Conservation (phyloP, 2,113 vertebrate species). For the Pyxicephalus adspersus region DNA sequence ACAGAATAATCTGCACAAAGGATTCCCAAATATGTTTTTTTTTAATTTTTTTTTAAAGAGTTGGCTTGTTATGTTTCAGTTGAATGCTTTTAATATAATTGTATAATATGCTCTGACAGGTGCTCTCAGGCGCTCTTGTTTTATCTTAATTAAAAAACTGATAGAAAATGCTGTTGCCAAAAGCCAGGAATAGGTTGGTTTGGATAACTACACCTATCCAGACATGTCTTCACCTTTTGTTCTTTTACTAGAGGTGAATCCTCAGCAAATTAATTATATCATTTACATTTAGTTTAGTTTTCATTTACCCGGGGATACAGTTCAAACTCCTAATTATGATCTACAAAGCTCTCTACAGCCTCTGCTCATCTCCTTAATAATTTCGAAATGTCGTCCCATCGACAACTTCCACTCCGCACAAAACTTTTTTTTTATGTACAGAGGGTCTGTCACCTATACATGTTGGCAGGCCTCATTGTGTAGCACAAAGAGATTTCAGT, state of each 20-base stretch:
- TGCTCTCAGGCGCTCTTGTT: constrained; percentile 21
- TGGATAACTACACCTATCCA: not conserved
- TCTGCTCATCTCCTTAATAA: no score
- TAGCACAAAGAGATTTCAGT: no score
- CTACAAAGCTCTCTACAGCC: no score
- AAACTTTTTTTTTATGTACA: no score
- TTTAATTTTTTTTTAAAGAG: constrained; percentile 6
- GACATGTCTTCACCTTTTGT: not conserved
- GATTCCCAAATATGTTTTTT: not conserved
- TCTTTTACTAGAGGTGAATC: constrained; percentile 1
- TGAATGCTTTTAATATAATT: constrained; percentile 10
- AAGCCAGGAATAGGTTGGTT: constrained; percentile 1
- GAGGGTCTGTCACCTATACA: no score
- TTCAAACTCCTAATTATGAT: no score
- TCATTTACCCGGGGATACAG: no score
- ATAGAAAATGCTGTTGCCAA: constrained; percentile 32
- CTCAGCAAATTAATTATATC: not conserved
- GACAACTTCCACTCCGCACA: no score
- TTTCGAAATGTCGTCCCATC: no score
- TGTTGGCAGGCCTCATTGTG: no score
- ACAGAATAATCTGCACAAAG: constrained; percentile 5
- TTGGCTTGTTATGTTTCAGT: constrained; percentile 20
- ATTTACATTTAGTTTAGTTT: not conserved
- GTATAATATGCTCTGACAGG: constrained; percentile 38
- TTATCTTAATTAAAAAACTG: constrained; percentile 38